Base-by-base conservation (phyloP, 2,797 vertebrate species). In the Chrosomus eos region DNA sequence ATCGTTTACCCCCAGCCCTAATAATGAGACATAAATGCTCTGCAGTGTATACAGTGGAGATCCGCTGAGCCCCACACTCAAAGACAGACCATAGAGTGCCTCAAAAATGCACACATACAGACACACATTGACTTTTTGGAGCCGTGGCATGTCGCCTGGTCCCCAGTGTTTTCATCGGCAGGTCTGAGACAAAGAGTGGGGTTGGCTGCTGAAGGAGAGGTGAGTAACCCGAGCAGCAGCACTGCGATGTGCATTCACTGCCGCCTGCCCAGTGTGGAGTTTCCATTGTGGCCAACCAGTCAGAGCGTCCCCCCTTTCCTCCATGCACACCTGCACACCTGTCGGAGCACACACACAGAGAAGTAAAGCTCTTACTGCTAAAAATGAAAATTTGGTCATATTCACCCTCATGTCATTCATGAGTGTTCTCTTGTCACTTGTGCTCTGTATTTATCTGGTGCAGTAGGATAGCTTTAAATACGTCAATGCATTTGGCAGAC, bases 171-270 rank as follows among this genome's bases (percentile, higher is more conserved):
- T 80, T 86, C 67, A 77, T 85, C 62, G 43, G 83, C 71, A 43
- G 33, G 40, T 53, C 55, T 81, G 76, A 86, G 78, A 86, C 83
- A 82, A 84, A 82, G 80, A 85, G 74, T 14, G 8, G 58, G 45
- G 58, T 64, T 71, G 83, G 28, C 83, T 78, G 83, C 51, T 68
- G 75, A 43, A 78, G 84, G 84, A 74, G 66, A 55, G 68, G 66
- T 83, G 68, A 62, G 87, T 88, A 88, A 86, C 84, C 87, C 40
- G 76, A 88, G 81, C 84, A 82, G 60, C 14, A 60, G 26, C 68
- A 53, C 48, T 1, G 51, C 31, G 60, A 86, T 62, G 76, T 80
- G 76, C 83, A 85, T 82, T 60, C 84, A 85, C 84, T 51, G 70
- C 87, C 70, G 48, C 73, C 85, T 81, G 85, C 45, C 64, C 64